Percentiles rank a stretch among this genome's conserved stretches.
Evolutionary conservation across 1,140 invertebrate species (phyloP).

Genomic region (Drosophila bocki): DNA sequence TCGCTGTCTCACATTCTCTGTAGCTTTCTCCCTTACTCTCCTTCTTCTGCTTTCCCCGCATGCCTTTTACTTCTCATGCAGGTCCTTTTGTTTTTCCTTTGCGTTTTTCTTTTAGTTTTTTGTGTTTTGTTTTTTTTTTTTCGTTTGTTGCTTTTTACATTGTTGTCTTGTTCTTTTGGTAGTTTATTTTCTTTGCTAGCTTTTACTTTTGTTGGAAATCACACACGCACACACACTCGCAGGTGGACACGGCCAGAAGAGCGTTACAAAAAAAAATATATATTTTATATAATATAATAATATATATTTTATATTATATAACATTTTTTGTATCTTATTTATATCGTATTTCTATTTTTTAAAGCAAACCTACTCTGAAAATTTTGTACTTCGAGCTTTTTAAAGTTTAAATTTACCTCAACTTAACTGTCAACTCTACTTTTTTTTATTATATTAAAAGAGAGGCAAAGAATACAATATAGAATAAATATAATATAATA

Average conservation of each 20-base stretch:
- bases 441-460: neutral
- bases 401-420: too few relatives aligned
- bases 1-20: constrained; percentile 14
- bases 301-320: neutral
- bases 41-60: neutral
- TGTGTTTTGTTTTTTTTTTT: neutral
- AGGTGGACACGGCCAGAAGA: neutral
- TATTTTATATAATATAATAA: neutral
- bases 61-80: constrained; percentile 1
- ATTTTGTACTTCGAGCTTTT: too few relatives aligned
- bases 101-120: constrained; percentile 9
- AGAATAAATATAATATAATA: too few relatives aligned
- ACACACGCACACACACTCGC: constrained; percentile 15
- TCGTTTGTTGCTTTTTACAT: neutral
- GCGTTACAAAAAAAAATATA: too few relatives aligned
- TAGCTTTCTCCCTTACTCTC: neutral
- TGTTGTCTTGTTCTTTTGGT: constrained; percentile 46
- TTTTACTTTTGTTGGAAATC: constrained; percentile 54
- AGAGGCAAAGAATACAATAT: neutral
- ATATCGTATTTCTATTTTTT: neutral
- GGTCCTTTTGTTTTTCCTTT: constrained; percentile 36
- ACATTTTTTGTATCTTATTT: neutral
- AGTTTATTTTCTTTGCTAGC: constrained; percentile 51
- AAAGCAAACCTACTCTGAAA: too few relatives aligned
- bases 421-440: neutral